phyloP scores from a whole-genome alignment of 2,888 invertebrate species.

The Melitaea athalia region DNA sequence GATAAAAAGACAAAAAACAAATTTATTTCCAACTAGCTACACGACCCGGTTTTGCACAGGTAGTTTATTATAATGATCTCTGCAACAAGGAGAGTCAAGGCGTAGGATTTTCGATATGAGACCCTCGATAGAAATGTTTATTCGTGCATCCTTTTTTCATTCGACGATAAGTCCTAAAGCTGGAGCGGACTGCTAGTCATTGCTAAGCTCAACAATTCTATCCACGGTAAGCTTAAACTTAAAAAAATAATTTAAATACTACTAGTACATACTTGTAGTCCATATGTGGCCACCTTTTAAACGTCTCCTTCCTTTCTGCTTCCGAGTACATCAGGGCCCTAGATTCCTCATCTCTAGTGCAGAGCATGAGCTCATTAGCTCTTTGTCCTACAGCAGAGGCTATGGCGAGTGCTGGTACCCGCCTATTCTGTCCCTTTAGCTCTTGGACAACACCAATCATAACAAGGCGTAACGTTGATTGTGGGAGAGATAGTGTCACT shows the following conservation, averaged over 20 bases:
- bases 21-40: too few relatives aligned
- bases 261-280: slow-evolving; percentile 90
- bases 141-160: too few relatives aligned
- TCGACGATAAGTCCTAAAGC: too few relatives aligned
- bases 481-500: slow-evolving; percentile 90
- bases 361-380: slow-evolving; percentile 88
- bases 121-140: too few relatives aligned
- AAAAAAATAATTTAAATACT: slow-evolving; percentile 10
- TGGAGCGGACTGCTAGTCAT: neutral
- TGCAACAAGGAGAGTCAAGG: too few relatives aligned
- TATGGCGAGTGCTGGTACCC: slow-evolving; percentile 92
- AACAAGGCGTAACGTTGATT: slow-evolving; percentile 89
- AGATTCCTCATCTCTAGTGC: slow-evolving; percentile 75
- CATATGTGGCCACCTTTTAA: slow-evolving; percentile 98
- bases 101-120: too few relatives aligned
- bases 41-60: too few relatives aligned
- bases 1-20: too few relatives aligned
- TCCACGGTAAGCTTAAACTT: neutral
- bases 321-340: slow-evolving; percentile 93
- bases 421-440: slow-evolving; percentile 90
- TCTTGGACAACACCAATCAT: slow-evolving; percentile 91
- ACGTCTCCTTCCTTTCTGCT: slow-evolving; percentile 93
- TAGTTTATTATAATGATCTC: too few relatives aligned
- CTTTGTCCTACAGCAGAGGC: slow-evolving; percentile 95
- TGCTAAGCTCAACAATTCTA: neutral